A percentile compares a stretch with the other conserved stretches of the same genome.
Evolutionary conservation across 92 coral and sea anemone species (phyloP).

Genomic region (Parazoanthus darwini): DNA sequence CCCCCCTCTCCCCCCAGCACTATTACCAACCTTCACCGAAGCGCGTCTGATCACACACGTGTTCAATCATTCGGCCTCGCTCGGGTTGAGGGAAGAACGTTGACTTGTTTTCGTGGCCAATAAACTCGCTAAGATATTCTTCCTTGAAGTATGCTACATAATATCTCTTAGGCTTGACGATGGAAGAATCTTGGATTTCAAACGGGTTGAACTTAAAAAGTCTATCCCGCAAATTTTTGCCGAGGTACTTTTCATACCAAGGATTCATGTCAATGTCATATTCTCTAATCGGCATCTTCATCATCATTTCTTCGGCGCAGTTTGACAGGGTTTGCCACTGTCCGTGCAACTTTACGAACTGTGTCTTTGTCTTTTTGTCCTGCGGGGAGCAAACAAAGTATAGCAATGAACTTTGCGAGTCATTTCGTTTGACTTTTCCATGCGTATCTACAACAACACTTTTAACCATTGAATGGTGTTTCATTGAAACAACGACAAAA

Average conservation of each 20-base stretch:
- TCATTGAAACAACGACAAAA: no score
- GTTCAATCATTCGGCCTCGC: constrained; percentile 93
- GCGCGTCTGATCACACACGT: constrained; percentile 65
- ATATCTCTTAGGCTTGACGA: constrained; percentile 57
- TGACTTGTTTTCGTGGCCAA: constrained; percentile 71
- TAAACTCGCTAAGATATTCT: constrained; percentile 71
- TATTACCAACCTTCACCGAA: constrained; percentile 71
- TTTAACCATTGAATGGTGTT: no score
- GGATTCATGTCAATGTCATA: constrained; percentile 64
- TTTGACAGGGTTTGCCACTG: constrained; percentile 73
- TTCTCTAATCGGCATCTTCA: constrained; percentile 86
- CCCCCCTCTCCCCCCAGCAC: no score
- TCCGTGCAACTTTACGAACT: constrained; percentile 81
- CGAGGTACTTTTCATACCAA: constrained; percentile 73
- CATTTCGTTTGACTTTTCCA: no score
- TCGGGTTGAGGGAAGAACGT: constrained; percentile 87
- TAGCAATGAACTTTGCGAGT: no score
- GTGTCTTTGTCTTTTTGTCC: constrained; percentile 54
- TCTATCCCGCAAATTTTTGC: constrained; percentile 58
- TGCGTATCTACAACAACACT: no score
- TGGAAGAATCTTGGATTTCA: constrained; percentile 63
- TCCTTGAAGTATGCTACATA: constrained; percentile 82
- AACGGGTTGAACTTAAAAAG: constrained; percentile 70
- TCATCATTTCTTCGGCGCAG: constrained; percentile 89
- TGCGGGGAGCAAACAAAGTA: not conserved